Conservation (phyloP, 2,113 vertebrate species). For the Romanogobio albipinnatus region DNA sequence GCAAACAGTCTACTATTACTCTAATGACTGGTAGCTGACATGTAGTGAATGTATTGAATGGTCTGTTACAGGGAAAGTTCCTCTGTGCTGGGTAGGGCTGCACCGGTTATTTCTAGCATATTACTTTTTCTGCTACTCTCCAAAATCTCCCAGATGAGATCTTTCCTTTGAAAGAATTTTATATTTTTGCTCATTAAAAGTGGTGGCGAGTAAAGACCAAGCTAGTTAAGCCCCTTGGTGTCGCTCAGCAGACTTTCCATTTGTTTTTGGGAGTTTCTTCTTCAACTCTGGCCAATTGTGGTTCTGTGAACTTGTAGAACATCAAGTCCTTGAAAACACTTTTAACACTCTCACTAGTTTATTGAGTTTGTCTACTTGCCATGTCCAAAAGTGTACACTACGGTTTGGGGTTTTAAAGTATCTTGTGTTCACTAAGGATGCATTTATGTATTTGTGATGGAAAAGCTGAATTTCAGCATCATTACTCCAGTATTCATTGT, state of each 20-base stretch:
- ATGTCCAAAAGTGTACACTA: too few relatives aligned
- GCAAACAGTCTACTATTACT: too few relatives aligned
- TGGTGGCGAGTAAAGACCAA: conserved; percentile 65
- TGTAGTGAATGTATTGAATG: too few relatives aligned
- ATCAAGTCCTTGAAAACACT: neutral
- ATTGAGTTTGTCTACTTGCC: too few relatives aligned
- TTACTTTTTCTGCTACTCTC: conserved; percentile 63
- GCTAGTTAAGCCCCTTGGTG: conserved; percentile 68
- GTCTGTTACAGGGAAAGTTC: conserved; percentile 48
- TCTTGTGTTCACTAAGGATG: neutral
- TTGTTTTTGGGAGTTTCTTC: neutral
- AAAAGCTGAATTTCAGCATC: neutral
- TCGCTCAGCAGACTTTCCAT: conserved; percentile 52
- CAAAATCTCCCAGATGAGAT: conserved; percentile 70
- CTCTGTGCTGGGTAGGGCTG: conserved; percentile 14
- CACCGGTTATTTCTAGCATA: conserved; percentile 70
- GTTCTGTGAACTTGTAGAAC: neutral
- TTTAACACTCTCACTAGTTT: too few relatives aligned
- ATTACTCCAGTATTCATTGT: neutral
- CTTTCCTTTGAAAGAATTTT: conserved; percentile 67
- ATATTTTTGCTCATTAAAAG: conserved; percentile 79
- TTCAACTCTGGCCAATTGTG: neutral
- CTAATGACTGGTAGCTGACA: too few relatives aligned
- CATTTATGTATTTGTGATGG: neutral
- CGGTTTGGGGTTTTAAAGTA: too few relatives aligned